Percentiles rank a stretch among this genome's conserved stretches.
Evolutionary conservation across 2,113 vertebrate species (phyloP).

Genomic region (Atlantisia rogersi): DNA sequence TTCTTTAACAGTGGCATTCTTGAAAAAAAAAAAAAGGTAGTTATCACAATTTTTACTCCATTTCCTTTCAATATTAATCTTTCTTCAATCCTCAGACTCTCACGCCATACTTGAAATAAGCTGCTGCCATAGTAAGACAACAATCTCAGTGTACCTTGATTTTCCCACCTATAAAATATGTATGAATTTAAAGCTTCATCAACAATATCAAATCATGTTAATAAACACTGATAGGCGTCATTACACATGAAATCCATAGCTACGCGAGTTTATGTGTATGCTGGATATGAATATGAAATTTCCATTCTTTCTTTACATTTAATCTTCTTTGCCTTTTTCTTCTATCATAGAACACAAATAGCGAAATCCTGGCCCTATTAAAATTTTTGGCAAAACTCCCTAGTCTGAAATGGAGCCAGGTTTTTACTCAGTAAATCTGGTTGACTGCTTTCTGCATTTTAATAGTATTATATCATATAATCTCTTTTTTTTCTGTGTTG

Average conservation of each 20-base stretch:
- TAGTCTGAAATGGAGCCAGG: background rate
- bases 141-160: background rate
- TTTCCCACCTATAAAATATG: background rate
- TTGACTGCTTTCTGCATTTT: background rate
- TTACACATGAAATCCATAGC: background rate
- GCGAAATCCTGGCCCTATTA: background rate
- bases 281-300: background rate
- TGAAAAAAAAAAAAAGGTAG: background rate
- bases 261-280: background rate
- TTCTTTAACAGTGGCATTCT: background rate
- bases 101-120: background rate
- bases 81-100: background rate
- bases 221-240: background rate
- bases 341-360: background rate
- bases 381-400: conserved; percentile 2
- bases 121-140: background rate
- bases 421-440: background rate
- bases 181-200: background rate
- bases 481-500: background rate
- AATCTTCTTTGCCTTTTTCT: background rate
- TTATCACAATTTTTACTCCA: background rate
- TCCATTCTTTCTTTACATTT: background rate
- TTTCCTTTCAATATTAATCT: background rate
- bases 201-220: background rate
- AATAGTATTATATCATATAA: background rate